Percentiles rank a stretch among this genome's conserved stretches.
Evolutionary conservation across 2,888 invertebrate genomes (phyloP).

Genomic region (Hypercompe scribonia): DNA sequence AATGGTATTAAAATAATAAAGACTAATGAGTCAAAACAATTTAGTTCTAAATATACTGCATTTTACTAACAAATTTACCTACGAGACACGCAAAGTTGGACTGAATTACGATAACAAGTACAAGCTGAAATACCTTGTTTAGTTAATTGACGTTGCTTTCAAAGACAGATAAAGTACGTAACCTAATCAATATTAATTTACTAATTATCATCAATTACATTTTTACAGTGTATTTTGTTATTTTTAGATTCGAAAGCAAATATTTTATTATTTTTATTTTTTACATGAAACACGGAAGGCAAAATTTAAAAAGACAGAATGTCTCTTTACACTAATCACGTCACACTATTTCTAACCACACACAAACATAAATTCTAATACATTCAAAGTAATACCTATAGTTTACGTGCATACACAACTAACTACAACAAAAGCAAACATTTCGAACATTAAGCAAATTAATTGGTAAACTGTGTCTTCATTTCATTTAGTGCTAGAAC

Average conservation of each 20-base stretch:
- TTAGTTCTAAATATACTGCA: not conserved
- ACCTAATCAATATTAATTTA: too few species aligned
- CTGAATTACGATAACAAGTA: not conserved
- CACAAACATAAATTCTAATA: not conserved
- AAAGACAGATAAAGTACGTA: too few species aligned
- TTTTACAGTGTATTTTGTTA: too few species aligned
- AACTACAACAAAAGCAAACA: conserved; percentile 1
- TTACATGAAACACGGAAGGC: not conserved
- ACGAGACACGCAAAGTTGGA: not conserved
- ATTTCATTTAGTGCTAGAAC: not conserved
- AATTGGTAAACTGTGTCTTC: conserved; percentile 2
- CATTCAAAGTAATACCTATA: not conserved
- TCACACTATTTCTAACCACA: not conserved
- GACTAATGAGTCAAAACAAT: not conserved
- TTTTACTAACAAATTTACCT: not conserved
- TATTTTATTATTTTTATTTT: too few species aligned
- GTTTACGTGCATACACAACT: not conserved
- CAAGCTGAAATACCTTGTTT: not conserved
- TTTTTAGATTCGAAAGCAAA: too few species aligned
- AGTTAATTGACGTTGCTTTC: not conserved
- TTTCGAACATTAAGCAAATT: not conserved
- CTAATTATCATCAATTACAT: too few species aligned
- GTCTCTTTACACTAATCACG: not conserved
- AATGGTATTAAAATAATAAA: not conserved
- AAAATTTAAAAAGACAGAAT: not conserved